Conservation (phyloP, 2,888 invertebrate species). For the Metallyticus violacea region DNA sequence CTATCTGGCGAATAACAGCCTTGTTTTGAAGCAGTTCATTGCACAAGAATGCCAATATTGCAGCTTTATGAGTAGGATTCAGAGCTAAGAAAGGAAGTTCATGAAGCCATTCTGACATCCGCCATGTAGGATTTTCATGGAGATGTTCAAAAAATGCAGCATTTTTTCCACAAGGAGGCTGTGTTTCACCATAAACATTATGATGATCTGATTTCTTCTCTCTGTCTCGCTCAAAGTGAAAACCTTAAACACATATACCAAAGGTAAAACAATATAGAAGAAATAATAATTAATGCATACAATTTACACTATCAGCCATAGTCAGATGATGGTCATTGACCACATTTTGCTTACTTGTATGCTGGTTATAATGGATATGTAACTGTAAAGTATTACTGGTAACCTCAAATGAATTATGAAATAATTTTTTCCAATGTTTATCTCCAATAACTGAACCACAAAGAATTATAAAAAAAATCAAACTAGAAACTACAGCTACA, state of each 20-base stretch:
- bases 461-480: too few relatives aligned
- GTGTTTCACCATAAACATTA: slow-evolving; percentile 54
- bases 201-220: slow-evolving; percentile 83
- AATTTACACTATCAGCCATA: too few relatives aligned
- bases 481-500: too few relatives aligned
- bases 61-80: slow-evolving; percentile 80
- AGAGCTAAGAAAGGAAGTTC: slow-evolving; percentile 84
- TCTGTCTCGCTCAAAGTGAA: slow-evolving; percentile 78
- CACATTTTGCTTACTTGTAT: too few relatives aligned
- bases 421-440: too few relatives aligned
- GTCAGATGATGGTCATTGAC: too few relatives aligned
- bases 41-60: slow-evolving; percentile 87
- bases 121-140: slow-evolving; percentile 75
- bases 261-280: too few relatives aligned
- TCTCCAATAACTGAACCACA: too few relatives aligned
- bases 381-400: too few relatives aligned
- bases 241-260: slow-evolving; percentile 52
- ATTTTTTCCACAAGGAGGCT: slow-evolving; percentile 64
- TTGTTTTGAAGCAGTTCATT: slow-evolving; percentile 94
- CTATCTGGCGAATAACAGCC: slow-evolving; percentile 85
- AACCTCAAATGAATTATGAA: too few relatives aligned
- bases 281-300: too few relatives aligned
- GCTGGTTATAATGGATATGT: too few relatives aligned
- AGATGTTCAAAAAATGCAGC: slow-evolving; percentile 74
- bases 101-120: slow-evolving; percentile 73